A percentile compares a stretch with the other conserved stretches of the same genome.
These are phyloP conservation scores for Tinamus major DNA, from an alignment of 2,797 vertebrate species.

Conservation along the genomic window DNA sequence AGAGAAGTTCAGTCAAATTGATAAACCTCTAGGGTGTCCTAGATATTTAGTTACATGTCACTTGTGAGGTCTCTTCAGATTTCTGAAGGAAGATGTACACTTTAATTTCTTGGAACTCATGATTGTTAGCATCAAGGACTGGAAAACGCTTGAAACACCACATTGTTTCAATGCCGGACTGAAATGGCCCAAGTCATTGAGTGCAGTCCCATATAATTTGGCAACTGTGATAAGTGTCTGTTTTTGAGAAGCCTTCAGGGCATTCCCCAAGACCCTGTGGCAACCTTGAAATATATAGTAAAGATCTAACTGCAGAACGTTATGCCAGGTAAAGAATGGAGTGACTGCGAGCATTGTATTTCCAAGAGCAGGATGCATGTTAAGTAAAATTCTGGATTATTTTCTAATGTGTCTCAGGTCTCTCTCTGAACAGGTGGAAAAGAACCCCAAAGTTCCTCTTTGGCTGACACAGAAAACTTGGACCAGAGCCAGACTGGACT, in stretches of 20 bases:
- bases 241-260: not conserved
- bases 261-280: accelerated
- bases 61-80: not conserved
- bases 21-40: not conserved
- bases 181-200: not conserved
- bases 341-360: not conserved
- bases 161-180: not conserved
- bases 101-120: not conserved
- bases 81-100: not conserved
- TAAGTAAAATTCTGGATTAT: not conserved
- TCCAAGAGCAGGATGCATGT: accelerated
- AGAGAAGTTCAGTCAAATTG: not conserved
- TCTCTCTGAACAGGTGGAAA: not conserved
- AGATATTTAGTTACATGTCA: not conserved
- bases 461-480: not conserved
- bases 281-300: not conserved
- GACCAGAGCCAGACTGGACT: not conserved
- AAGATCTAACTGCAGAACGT: not conserved
- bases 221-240: not conserved
- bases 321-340: not conserved
- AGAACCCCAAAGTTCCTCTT: not conserved
- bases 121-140: not conserved
- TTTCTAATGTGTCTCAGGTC: not conserved
- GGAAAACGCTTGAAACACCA: accelerated
- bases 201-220: not conserved